Evolutionary conservation across 2,113 vertebrate genomes (phyloP).

Genomic region (Hemichromis elongatus): DNA sequence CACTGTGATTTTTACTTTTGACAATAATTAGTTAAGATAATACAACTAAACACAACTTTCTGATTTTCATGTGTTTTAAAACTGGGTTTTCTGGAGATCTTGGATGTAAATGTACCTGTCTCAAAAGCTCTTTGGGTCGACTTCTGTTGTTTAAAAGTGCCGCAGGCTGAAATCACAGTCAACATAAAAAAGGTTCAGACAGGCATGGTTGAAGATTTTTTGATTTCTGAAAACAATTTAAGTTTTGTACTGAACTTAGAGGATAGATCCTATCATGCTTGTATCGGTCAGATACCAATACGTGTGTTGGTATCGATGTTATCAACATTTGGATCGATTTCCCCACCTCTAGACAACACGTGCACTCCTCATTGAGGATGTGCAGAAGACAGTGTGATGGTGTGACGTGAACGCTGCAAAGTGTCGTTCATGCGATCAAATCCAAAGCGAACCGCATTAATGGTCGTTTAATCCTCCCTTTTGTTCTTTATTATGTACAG

Average conservation of each 20-base stretch:
- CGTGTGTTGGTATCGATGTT: neutral
- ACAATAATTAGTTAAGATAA: neutral
- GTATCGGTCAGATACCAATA: neutral
- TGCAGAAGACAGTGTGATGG: neutral
- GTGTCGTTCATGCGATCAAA: neutral
- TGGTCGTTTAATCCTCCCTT: neutral
- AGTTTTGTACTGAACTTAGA: neutral
- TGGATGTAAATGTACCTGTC: neutral
- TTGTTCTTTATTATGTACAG: neutral
- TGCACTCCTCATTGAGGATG: neutral
- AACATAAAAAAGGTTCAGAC: neutral
- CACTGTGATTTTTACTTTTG: neutral
- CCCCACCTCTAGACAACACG: neutral
- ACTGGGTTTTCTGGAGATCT: neutral
- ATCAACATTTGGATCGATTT: neutral
- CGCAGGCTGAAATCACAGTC: neutral
- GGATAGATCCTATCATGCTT: neutral
- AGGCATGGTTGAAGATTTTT: neutral
- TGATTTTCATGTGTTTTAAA: neutral
- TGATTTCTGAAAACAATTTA: neutral
- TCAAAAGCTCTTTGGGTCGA: neutral
- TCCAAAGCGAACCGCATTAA: neutral
- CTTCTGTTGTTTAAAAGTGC: neutral
- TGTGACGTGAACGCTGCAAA: neutral
- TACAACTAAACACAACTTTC: neutral